A percentile compares a stretch with the other conserved stretches of the same genome.
These are phyloP conservation scores for Hirtodrosophila duncani DNA, from an alignment of 2,888 invertebrate genomes.

Conservation along the genomic window DNA sequence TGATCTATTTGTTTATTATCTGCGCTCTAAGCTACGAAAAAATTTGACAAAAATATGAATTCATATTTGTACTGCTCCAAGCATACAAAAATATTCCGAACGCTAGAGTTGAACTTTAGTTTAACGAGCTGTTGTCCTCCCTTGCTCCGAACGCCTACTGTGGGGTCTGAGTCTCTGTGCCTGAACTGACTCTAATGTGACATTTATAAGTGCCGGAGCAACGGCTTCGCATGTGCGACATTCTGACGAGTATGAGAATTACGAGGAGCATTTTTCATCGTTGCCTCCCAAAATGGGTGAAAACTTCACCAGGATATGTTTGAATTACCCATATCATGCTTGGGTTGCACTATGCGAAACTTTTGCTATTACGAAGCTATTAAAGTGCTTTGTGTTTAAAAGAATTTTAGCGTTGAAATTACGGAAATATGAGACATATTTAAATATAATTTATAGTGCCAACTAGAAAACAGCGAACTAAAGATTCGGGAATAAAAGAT, in stretches of 20 bases:
- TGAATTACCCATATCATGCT: slow-evolving; percentile 33
- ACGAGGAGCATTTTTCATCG: slow-evolving; percentile 68
- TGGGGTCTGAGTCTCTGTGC: slow-evolving; percentile 12
- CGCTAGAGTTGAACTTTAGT: slow-evolving; percentile 24
- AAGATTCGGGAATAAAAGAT: no score
- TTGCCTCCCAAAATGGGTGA: slow-evolving; percentile 26
- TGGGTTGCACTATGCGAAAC: slow-evolving; percentile 23
- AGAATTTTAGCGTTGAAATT: not conserved
- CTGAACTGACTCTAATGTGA: slow-evolving; percentile 64
- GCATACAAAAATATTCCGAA: slow-evolving; percentile 23
- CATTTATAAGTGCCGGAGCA: slow-evolving; percentile 61
- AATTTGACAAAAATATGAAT: slow-evolving; percentile 32
- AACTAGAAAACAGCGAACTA: no score
- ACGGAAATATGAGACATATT: slow-evolving; percentile 10
- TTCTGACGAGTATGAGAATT: slow-evolving; percentile 60
- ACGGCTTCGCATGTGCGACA: slow-evolving; percentile 50
- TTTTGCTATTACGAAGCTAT: slow-evolving; percentile 27
- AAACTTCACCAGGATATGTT: slow-evolving; percentile 32
- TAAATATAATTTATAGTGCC: no score
- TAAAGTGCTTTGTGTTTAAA: slow-evolving; percentile 14
- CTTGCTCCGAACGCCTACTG: not conserved
- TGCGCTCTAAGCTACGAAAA: slow-evolving; percentile 14
- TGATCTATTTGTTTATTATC: not conserved
- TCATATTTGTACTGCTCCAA: slow-evolving; percentile 29
- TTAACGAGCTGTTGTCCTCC: slow-evolving; percentile 50